phyloP scores from a whole-genome alignment of 2,888 invertebrate species.

The Nomada fucata region DNA sequence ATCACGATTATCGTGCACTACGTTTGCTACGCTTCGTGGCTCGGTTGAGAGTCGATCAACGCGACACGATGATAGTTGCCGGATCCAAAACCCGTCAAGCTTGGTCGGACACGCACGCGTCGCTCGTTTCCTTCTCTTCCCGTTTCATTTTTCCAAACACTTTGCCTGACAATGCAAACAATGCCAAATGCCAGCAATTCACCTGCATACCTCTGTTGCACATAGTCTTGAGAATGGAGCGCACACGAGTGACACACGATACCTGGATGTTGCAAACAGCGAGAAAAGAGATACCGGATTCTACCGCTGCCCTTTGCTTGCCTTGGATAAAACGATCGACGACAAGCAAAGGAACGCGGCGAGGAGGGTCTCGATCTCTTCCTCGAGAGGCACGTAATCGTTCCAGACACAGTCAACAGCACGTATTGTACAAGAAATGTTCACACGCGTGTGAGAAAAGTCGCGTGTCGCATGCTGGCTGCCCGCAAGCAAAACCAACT shows the following conservation, averaged over 20 bases:
- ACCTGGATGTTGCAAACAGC: constrained; percentile 25
- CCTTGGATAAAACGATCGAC: not conserved
- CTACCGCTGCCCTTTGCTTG: not conserved
- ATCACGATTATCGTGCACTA: not conserved
- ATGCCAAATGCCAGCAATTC: constrained; percentile 14
- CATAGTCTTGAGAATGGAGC: constrained; percentile 61
- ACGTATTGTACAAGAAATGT: constrained; percentile 13
- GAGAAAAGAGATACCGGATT: constrained; percentile 38
- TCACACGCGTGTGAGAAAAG: constrained; percentile 57
- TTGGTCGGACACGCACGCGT: constrained; percentile 24
- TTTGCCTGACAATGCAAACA: constrained; percentile 54
- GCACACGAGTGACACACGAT: constrained; percentile 54
- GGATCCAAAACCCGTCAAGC: not conserved
- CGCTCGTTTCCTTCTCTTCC: constrained; percentile 12
- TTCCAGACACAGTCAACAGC: constrained; percentile 19
- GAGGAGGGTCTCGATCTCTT: not conserved
- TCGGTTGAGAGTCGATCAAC: not conserved
- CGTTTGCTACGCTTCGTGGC: constrained; percentile 13
- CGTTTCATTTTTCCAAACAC: constrained; percentile 6
- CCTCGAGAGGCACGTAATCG: constrained; percentile 43
- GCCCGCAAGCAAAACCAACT: constrained; percentile 67
- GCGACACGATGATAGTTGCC: not conserved
- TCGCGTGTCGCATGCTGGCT: constrained; percentile 82
- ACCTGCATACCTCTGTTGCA: constrained; percentile 59
- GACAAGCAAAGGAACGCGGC: not conserved